A percentile compares a stretch with the other conserved stretches of the same genome.
phyloP scores from a whole-genome alignment of 2,113 vertebrate species.

The Dolichallabes microphthalmus region DNA sequence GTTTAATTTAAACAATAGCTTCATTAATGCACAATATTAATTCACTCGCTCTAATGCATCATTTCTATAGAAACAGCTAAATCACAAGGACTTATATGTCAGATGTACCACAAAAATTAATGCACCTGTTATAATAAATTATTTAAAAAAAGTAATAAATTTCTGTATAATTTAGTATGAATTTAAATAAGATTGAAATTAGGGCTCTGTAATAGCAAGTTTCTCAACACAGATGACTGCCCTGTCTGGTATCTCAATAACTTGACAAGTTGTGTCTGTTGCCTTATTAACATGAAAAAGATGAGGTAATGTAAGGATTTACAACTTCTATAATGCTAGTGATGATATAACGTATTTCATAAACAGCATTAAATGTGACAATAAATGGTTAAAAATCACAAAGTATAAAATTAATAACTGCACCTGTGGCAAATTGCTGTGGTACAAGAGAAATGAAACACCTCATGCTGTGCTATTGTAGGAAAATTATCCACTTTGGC shows the following conservation, averaged over 20 bases:
- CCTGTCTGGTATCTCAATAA: no score
- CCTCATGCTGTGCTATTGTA: background rate
- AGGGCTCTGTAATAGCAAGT: background rate
- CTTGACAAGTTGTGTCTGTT: background rate
- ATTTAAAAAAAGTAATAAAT: no score
- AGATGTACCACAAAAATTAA: background rate
- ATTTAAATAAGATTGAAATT: background rate
- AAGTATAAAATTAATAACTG: background rate
- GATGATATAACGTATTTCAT: background rate
- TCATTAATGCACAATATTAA: background rate
- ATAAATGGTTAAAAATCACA: background rate
- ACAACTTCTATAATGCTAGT: background rate
- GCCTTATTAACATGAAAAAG: background rate
- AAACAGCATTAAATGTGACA: background rate
- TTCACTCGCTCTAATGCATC: background rate
- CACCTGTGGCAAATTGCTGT: background rate
- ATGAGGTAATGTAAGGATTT: background rate
- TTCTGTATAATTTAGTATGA: no score
- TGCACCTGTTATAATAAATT: background rate
- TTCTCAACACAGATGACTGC: background rate
- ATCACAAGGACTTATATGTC: background rate
- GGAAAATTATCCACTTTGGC: background rate
- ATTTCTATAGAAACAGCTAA: background rate
- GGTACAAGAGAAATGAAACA: background rate
- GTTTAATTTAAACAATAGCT: background rate